Conservation (phyloP, 2,113 vertebrate genomes). For the Leptodactylus fuscus region DNA sequence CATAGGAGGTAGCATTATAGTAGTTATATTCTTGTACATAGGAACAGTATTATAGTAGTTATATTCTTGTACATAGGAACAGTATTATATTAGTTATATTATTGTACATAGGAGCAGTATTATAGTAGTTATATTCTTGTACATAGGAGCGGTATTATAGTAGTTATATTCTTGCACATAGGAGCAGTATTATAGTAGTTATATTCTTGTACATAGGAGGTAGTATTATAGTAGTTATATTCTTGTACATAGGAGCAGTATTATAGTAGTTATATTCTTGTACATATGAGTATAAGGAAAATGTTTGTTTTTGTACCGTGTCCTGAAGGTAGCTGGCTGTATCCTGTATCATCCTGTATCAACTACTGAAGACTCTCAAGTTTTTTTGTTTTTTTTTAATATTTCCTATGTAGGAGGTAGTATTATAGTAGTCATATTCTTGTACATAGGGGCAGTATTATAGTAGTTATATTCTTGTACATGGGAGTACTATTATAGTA, state of each 20-base stretch:
- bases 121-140: constrained; percentile 6
- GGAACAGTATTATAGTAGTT: constrained; percentile 13
- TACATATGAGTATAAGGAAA: too few relatives aligned
- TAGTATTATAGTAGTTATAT: constrained; percentile 13
- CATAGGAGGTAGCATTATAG: background rate
- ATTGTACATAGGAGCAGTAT: background rate
- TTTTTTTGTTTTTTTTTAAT: too few relatives aligned
- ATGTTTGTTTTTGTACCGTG: too few relatives aligned
- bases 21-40: constrained; percentile 11
- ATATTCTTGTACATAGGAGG: background rate
- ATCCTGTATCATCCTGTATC: too few relatives aligned
- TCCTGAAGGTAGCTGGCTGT: too few relatives aligned
- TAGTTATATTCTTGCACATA: constrained; percentile 10
- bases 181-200: constrained; percentile 2
- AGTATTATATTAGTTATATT: constrained; percentile 22
- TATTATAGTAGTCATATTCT: too few relatives aligned
- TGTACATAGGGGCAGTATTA: background rate
- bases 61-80: background rate
- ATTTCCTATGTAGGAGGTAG: too few relatives aligned
- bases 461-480: background rate
- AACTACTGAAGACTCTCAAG: too few relatives aligned
- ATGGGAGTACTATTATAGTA: background rate
- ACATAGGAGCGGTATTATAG: background rate
- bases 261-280: constrained; percentile 5
- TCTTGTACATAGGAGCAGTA: background rate